Conservation (phyloP, 2,797 vertebrate genomes). For the Sylvia borin region DNA sequence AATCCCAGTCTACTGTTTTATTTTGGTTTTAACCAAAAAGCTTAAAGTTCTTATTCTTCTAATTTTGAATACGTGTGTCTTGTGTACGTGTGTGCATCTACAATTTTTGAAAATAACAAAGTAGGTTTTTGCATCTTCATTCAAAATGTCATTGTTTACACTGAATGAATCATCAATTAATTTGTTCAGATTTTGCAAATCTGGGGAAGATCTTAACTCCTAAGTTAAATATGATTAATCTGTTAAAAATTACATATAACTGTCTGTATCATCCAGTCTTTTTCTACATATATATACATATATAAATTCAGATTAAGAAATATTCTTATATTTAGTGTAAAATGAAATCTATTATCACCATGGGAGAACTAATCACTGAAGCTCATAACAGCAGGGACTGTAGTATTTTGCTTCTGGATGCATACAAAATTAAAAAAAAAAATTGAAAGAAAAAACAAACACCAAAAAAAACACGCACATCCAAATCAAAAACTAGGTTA, state of each 20-base stretch:
- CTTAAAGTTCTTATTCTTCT: background rate
- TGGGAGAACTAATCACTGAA: background rate
- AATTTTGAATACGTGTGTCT: background rate
- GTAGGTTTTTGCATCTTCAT: background rate
- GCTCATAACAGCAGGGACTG: background rate
- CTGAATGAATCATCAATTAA: background rate
- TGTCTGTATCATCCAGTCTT: background rate
- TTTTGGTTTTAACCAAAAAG: background rate
- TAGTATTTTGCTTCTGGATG: background rate
- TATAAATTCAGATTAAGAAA: background rate
- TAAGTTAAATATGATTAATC: background rate
- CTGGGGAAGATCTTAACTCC: background rate
- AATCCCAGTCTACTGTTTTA: accelerated
- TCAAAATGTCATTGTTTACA: background rate
- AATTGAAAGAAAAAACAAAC: too few species aligned
- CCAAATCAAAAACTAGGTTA: background rate
- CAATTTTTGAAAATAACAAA: background rate
- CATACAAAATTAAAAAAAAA: background rate
- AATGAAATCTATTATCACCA: background rate
- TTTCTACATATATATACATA: background rate
- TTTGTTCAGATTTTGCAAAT: conserved; percentile 8
- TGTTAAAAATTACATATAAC: background rate
- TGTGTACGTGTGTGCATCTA: background rate
- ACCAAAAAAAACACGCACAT: background rate
- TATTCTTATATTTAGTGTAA: background rate